Evolutionary conservation across 2,113 vertebrate species (phyloP).

Genomic region (Stictonetta naevosa): DNA sequence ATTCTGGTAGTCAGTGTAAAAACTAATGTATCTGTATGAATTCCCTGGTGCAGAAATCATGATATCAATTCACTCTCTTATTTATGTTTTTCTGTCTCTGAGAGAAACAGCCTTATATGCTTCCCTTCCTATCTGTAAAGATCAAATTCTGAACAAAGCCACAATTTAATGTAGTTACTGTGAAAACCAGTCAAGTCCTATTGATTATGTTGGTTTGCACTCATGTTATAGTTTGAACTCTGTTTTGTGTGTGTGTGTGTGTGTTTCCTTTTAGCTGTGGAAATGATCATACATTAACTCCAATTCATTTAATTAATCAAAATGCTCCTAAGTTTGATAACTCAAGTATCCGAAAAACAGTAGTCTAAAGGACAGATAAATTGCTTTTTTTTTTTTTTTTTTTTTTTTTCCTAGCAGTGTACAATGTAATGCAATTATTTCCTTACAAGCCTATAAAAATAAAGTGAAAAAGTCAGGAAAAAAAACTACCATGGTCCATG

Average conservation of each 20-base stretch:
- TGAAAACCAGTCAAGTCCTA: not conserved
- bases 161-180: not conserved
- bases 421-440: not conserved
- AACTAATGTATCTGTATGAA: not conserved
- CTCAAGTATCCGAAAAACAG: not conserved
- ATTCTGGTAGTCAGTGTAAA: not conserved
- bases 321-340: not conserved
- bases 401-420: not conserved
- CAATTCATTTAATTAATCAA: not conserved
- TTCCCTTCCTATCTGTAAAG: not conserved
- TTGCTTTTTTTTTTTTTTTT: not conserved
- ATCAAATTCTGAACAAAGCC: not conserved
- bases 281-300: not conserved
- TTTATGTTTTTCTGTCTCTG: not conserved
- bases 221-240: not conserved
- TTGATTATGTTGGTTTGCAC: not conserved
- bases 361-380: not conserved
- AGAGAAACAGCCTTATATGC: not conserved
- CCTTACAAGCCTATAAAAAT: not conserved
- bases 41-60: not conserved
- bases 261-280: not conserved
- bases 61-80: not conserved
- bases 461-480: not conserved
- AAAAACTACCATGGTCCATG: not conserved
- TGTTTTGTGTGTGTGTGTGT: not conserved